A percentile compares a stretch with the other conserved stretches of the same genome.
These are phyloP conservation scores for Macrochelys suwanniensis DNA, from an alignment of 2,797 vertebrate species.

Conservation along the genomic window DNA sequence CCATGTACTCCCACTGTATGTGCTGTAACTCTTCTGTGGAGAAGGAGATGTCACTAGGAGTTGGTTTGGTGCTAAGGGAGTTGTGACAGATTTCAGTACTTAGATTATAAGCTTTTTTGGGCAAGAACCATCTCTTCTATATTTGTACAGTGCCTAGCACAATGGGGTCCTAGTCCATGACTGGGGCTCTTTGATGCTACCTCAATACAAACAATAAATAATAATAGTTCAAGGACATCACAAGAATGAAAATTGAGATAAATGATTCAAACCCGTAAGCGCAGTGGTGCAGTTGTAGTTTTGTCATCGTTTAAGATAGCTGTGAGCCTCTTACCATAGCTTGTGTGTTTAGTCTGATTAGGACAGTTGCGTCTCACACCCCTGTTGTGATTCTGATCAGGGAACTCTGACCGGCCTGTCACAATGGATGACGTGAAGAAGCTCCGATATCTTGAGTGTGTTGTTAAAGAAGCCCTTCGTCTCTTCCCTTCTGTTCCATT, in stretches of 20 bases:
- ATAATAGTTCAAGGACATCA: too few species aligned
- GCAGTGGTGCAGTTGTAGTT: background rate
- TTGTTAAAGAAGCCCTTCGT: constrained; percentile 93
- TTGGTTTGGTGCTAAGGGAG: background rate
- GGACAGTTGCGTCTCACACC: background rate
- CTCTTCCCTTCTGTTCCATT: constrained; percentile 94
- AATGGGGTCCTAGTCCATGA: background rate
- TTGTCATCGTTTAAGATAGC: background rate
- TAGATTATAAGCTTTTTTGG: rapidly evolving
- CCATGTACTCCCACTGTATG: background rate
- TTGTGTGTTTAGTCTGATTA: background rate
- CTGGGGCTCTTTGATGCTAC: too few species aligned
- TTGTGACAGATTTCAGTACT: background rate
- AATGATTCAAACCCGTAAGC: background rate
- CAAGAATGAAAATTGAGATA: too few species aligned
- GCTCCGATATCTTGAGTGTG: constrained; percentile 92
- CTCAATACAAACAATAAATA: too few species aligned
- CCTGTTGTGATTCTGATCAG: constrained; percentile 74
- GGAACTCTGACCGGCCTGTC: constrained; percentile 81
- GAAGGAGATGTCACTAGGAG: background rate
- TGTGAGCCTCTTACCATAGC: background rate
- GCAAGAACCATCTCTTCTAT: background rate
- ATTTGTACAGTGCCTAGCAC: background rate
- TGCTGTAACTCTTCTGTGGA: background rate
- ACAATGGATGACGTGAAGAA: constrained; percentile 91